Base-by-base conservation (phyloP, 1,140 invertebrate species). In the Tachypleus tridentatus region DNA sequence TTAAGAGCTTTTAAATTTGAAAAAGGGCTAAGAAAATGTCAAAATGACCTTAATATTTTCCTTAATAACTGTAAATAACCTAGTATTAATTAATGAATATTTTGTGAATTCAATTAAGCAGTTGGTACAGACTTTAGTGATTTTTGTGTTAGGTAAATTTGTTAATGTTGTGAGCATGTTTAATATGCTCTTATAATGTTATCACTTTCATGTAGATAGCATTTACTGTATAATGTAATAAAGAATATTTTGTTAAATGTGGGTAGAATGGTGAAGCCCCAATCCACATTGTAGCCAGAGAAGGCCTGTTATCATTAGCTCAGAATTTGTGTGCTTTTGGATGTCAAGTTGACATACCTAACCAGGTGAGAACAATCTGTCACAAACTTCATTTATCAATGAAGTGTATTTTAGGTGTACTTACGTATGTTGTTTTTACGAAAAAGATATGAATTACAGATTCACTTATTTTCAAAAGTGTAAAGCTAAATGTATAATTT, bases 311-410 rank as follows among this genome's bases (percentile, higher is more conserved):
- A 57, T 77, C 80, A 67, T 82, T 89, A 66, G 86, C 86, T 11
- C 84, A 87, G 69, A 82, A 85, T 11, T 78, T 92, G 67, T 89
- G 88, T 77, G 84, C 87, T 58, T 82, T 84, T 66, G 86, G 86
- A 4, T 86, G 87, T 75, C 81, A 82, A 71, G 81, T 89, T 59
- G 87, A 91, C 76, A 76, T 82, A 51, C 75, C 82, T 5, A 89
- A 86, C 72, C 79, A 81, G 68, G 79, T 80, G 65, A 68, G 63
- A 29, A 63, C 11, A n/a, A 7, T 51, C 49, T 63, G 10, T 53
- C 9, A 51, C 47, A 54, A 10, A 6, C 50, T 63, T 11, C 49
- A 49, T 60, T 60, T 10, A 9, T 60, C 47, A 60, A 48, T 50
- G 29, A 61, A 29, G 29, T 29, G 2, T 29, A 29, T 29, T 29